These are phyloP conservation scores for Magallana ariakensis DNA, from an alignment of 1,140 invertebrate species.

Conservation along the genomic window DNA sequence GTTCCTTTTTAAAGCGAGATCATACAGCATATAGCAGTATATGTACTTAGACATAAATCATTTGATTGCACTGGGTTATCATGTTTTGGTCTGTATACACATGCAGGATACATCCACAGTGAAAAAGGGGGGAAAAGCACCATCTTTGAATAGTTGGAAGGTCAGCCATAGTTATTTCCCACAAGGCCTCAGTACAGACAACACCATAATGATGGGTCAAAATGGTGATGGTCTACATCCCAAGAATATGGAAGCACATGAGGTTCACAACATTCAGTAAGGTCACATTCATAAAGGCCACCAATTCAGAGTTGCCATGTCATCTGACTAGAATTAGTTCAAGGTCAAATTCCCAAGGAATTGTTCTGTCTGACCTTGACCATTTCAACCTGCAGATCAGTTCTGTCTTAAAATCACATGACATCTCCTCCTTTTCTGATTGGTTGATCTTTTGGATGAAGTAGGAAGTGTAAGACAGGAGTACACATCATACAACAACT, in stretches of 20 bases:
- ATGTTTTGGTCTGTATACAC: not conserved
- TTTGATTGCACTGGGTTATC: constrained; percentile 33
- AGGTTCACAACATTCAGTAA: constrained; percentile 25
- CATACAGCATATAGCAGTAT: not conserved
- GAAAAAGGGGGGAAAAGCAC: constrained; percentile 9
- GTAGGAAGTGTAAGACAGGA: constrained; percentile 1
- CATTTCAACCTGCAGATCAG: constrained; percentile 10
- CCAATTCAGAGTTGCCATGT: constrained; percentile 35
- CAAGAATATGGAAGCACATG: constrained; percentile 22
- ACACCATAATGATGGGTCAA: not conserved
- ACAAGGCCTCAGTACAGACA: not conserved
- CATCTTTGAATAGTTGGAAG: constrained; percentile 27
- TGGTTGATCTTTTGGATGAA: constrained; percentile 30
- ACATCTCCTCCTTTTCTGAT: constrained; percentile 7
- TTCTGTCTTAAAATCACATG: constrained; percentile 9
- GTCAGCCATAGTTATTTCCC: constrained; percentile 13
- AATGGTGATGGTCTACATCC: constrained; percentile 13
- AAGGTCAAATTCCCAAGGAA: constrained; percentile 10
- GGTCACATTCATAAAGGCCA: constrained; percentile 31
- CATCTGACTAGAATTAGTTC: constrained; percentile 29
- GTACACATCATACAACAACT: constrained; percentile 73
- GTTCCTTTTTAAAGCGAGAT: constrained; percentile 1
- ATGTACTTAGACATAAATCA: constrained; percentile 1
- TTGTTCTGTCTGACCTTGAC: not conserved
- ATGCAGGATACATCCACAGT: constrained; percentile 13